phyloP scores from a whole-genome alignment of 1,140 invertebrate genomes.

The Aphaenogaster ashmeadi region DNA sequence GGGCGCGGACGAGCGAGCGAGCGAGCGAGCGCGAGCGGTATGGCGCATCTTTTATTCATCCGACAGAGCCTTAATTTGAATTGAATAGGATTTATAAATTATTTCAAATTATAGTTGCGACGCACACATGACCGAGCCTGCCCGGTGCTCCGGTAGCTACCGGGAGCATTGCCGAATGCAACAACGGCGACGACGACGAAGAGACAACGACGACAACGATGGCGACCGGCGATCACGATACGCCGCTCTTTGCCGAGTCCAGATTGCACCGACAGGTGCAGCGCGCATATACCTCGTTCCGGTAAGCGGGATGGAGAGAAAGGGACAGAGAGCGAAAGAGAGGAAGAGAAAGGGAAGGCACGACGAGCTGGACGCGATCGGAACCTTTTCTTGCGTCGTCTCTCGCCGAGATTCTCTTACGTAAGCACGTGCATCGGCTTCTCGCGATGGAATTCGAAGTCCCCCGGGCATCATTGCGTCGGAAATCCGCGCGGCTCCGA shows the following conservation, averaged over 20 bases:
- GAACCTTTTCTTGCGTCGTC: conserved; percentile 70
- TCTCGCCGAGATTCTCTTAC: conserved; percentile 75
- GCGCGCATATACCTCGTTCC: conserved; percentile 27
- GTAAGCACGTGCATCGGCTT: conserved; percentile 71
- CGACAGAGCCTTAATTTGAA: conserved; percentile 87
- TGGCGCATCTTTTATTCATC: conserved; percentile 86
- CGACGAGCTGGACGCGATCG: conserved; percentile 39
- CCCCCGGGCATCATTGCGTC: conserved; percentile 75
- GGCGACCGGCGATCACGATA: conserved; percentile 61
- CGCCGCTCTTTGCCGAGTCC: conserved; percentile 45
- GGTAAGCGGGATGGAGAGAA: not conserved
- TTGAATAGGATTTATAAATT: conserved; percentile 87
- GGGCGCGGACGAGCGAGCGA: conserved; percentile 25
- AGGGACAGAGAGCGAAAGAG: not conserved
- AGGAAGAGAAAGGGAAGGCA: not conserved
- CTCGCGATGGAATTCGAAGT: conserved; percentile 73
- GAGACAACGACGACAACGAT: conserved; percentile 49
- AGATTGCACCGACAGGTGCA: conserved; percentile 74
- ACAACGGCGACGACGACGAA: conserved; percentile 13
- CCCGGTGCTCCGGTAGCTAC: conserved; percentile 57
- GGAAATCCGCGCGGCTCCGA: conserved; percentile 57
- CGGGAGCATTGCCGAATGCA: conserved; percentile 10
- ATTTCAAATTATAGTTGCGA: conserved; percentile 87
- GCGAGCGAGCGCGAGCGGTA: conserved; percentile 46
- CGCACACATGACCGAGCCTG: conserved; percentile 81